These are phyloP conservation scores for Valencia hispanica DNA, from an alignment of 2,797 vertebrate species.

Conservation along the genomic window DNA sequence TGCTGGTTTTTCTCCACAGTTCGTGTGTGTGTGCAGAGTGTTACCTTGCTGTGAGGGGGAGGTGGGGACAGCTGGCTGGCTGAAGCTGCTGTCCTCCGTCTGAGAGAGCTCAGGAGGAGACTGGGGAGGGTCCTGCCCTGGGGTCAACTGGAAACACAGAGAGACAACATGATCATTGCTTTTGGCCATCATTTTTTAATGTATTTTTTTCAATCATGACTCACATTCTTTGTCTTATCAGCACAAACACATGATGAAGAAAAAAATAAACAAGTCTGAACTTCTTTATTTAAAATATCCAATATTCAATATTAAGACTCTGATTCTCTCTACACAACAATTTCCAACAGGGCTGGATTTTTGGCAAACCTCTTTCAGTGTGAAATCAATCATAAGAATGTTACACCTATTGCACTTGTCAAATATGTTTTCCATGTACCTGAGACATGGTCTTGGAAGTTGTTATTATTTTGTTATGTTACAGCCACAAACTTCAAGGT, in stretches of 20 bases:
- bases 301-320: too few species aligned
- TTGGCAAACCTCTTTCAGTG: too few species aligned
- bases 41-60: constrained; percentile 96
- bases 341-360: not conserved
- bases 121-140: constrained; percentile 91
- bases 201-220: constrained; percentile 7
- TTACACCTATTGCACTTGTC: too few species aligned
- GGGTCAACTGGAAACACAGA: constrained; percentile 83
- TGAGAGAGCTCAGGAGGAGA: constrained; percentile 86
- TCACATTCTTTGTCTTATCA: not conserved
- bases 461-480: too few species aligned
- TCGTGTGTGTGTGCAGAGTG: constrained; percentile 36
- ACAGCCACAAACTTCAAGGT: too few species aligned
- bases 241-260: not conserved
- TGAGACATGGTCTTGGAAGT: too few species aligned
- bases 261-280: not conserved
- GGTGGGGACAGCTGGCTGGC: constrained; percentile 87
- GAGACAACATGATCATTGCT: constrained; percentile 25
- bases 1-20: constrained; percentile 25
- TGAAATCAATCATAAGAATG: too few species aligned
- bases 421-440: too few species aligned
- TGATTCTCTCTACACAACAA: not conserved
- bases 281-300: not conserved
- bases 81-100: constrained; percentile 90
- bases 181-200: not conserved